A percentile compares a stretch with the other conserved stretches of the same genome.
Conservation (phyloP, 2,888 invertebrate genomes). For the Parnassius mnemosyne region DNA sequence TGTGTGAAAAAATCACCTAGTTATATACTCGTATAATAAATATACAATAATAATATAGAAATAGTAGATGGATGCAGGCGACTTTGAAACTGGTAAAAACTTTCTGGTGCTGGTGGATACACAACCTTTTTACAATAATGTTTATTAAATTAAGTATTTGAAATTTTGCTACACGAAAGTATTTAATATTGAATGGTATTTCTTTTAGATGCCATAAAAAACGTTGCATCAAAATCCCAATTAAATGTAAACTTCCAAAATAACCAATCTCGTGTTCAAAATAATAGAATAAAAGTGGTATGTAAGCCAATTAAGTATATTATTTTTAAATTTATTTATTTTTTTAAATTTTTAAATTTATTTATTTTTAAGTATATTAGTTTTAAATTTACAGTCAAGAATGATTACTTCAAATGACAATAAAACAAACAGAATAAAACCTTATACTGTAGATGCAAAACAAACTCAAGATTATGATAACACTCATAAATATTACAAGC, state of each 20-base stretch:
- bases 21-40: too few species aligned
- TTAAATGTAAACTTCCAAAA: neutral
- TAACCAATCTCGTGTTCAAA: neutral
- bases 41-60: too few species aligned
- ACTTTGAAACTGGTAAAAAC: too few species aligned
- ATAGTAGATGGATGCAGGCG: too few species aligned
- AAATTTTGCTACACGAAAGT: too few species aligned
- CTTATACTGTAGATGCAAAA: conserved; percentile 8
- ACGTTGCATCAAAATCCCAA: conserved; percentile 3
- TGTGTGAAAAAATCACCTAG: too few species aligned
- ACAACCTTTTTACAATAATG: too few species aligned
- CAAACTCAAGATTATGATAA: conserved; percentile 9
- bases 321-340: too few species aligned
- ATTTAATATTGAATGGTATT: neutral
- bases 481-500: neutral
- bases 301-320: neutral
- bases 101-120: too few species aligned
- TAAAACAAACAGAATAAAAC: conserved; percentile 9
- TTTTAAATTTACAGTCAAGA: conserved; percentile 7
- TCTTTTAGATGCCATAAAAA: conserved; percentile 13
- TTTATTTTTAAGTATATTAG: too few species aligned
- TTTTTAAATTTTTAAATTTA: too few species aligned
- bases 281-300: conserved; percentile 5
- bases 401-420: neutral
- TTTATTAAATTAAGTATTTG: too few species aligned